Evolutionary conservation across 2,797 vertebrate species (phyloP).

Genomic region (Tachyglossus aculeatus): DNA sequence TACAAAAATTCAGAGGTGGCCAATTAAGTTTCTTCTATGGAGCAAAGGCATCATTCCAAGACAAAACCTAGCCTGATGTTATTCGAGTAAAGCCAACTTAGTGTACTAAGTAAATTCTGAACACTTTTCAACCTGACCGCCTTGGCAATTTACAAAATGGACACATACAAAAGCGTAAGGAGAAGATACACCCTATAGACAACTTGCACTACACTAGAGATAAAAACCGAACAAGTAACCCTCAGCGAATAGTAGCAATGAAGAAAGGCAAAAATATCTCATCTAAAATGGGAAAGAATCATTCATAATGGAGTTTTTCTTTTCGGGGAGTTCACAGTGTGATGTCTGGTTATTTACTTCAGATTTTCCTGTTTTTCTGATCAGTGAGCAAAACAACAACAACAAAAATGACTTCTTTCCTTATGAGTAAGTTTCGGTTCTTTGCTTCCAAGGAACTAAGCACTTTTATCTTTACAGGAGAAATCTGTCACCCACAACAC

Average conservation of each 20-base stretch:
- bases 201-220: constrained; percentile 26
- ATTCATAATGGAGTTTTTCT: constrained; percentile 31
- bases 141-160: constrained; percentile 25
- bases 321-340: constrained; percentile 49
- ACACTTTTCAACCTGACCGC: not conserved
- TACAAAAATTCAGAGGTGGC: constrained; percentile 15
- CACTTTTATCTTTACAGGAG: constrained; percentile 67
- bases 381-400: constrained; percentile 55
- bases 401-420: constrained; percentile 64
- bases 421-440: constrained; percentile 64
- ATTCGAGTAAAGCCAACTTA: not conserved
- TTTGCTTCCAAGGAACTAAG: constrained; percentile 65
- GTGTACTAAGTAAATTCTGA: constrained; percentile 4
- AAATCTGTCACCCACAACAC: constrained; percentile 62
- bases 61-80: not conserved
- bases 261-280: constrained; percentile 51
- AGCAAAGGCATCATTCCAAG: not conserved
- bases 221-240: constrained; percentile 11
- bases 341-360: constrained; percentile 63
- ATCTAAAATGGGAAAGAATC: constrained; percentile 26
- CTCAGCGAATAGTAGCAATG: not conserved
- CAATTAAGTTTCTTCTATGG: constrained; percentile 20
- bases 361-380: constrained; percentile 53
- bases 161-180: not conserved
- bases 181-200: constrained; percentile 17